Base-by-base conservation (phyloP, 2,888 invertebrate species). In the Elmis aenea region DNA sequence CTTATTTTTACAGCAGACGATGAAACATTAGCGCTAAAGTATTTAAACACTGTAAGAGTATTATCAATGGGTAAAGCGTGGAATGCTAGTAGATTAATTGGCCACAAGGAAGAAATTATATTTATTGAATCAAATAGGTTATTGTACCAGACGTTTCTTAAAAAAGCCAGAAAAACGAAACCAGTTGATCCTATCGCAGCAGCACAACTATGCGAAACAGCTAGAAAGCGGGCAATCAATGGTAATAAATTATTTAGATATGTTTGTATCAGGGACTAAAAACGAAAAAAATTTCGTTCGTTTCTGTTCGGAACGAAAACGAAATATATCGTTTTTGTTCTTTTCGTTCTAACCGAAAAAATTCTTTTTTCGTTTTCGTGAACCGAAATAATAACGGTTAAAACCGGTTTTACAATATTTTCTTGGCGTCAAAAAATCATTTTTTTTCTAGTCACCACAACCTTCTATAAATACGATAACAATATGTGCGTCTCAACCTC, bases 151-250 rank as follows among this genome's bases (percentile, higher is more conserved):
- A 67, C 71, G 4, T 55, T 71, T 27, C 55, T 71, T 13, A 59
- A 47, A 13, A 67, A 72, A 46, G 70, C 73, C 0, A 61, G 67
- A 38, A 27, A 48, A 1, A 32, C 67, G 5, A 61, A 69, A 14
- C 61, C 59, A 22, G 26, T 33, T 1, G 72, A 76, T 45, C 55
- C 68, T 0, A 52, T 64, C 2, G 69, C 69, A 42, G 69, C 75
- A 1, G 69, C 72, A 38, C 62, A 71, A 42, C 56, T 74, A 3
- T 65, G 73, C 2, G 61, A 69, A 1, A 54, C 74, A 35, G 76
- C 77, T 1, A 71, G 72, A 50, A 68, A 73, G 35, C 61, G 75
- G 45, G 76, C 77, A 2, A 60, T 52, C 26, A 75, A 76, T 56
- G 71, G 74, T 74, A 46, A n/a, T n/a, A n/a, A n/a, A n/a, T n/a